Conservation (phyloP, 1,140 invertebrate species). For the Leptopilina clavipes region DNA sequence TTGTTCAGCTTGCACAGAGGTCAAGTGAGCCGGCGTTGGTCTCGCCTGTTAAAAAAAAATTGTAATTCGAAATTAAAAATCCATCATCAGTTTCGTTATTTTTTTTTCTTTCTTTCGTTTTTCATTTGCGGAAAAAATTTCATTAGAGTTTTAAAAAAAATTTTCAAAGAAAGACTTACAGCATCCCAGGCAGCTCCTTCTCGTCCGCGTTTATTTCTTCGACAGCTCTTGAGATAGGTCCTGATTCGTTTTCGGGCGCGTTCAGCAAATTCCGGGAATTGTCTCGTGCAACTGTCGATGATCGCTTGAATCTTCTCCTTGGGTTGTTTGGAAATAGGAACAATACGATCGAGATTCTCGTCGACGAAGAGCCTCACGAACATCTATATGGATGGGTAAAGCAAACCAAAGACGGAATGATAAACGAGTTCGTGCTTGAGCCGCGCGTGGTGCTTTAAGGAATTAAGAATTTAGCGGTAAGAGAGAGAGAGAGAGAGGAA, state of each 20-base stretch:
- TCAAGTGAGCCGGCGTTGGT: conserved; percentile 96
- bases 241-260: conserved; percentile 94
- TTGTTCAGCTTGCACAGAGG: conserved; percentile 96
- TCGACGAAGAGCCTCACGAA: conserved; percentile 97
- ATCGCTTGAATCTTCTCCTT: conserved; percentile 99
- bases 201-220: conserved; percentile 93
- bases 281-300: conserved; percentile 95
- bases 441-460: conserved; percentile 51
- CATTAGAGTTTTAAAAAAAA: no score
- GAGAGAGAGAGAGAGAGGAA: conserved; percentile 51
- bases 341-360: conserved; percentile 96
- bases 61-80: no score
- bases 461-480: conserved; percentile 67
- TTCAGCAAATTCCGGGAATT: conserved; percentile 97
- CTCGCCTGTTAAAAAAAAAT: conserved; percentile 78
- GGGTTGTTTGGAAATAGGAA: conserved; percentile 97
- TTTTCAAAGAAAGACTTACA: conserved; percentile 75
- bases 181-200: conserved; percentile 84
- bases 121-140: no score
- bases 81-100: no score
- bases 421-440: conserved; percentile 48
- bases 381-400: conserved; percentile 83
- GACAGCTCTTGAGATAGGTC: conserved; percentile 96
- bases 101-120: no score
- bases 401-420: conserved; percentile 51